phyloP scores from a whole-genome alignment of 2,797 vertebrate species.

The Vireo griseus region DNA sequence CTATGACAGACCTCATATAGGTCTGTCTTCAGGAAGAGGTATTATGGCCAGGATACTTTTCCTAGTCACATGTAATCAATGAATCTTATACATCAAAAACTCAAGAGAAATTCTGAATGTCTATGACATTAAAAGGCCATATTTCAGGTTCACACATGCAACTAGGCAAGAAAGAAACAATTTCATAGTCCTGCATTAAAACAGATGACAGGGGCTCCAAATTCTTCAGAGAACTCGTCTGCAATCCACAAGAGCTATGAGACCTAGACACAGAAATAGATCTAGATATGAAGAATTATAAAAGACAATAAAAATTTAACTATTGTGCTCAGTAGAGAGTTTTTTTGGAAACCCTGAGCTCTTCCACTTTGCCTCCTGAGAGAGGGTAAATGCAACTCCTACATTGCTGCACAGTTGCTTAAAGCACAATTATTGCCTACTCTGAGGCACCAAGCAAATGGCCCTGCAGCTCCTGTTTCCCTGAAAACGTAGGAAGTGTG shows the following conservation, averaged over 20 bases:
- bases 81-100: background rate
- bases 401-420: background rate
- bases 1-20: rapidly evolving
- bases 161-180: background rate
- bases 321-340: background rate
- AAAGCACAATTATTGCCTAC: background rate
- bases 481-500: background rate
- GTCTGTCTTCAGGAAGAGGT: background rate
- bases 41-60: background rate
- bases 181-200: background rate
- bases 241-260: background rate
- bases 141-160: background rate
- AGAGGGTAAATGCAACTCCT: background rate
- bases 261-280: background rate
- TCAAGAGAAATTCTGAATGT: background rate
- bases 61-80: rapidly evolving
- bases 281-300: background rate
- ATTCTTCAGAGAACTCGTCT: background rate
- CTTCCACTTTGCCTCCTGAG: background rate
- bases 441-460: background rate
- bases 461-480: background rate
- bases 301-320: background rate
- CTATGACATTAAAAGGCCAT: background rate
- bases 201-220: background rate
- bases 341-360: background rate